Evolutionary conservation across 2,113 vertebrate species (phyloP).

Genomic region (Osmerus eperlanus): DNA sequence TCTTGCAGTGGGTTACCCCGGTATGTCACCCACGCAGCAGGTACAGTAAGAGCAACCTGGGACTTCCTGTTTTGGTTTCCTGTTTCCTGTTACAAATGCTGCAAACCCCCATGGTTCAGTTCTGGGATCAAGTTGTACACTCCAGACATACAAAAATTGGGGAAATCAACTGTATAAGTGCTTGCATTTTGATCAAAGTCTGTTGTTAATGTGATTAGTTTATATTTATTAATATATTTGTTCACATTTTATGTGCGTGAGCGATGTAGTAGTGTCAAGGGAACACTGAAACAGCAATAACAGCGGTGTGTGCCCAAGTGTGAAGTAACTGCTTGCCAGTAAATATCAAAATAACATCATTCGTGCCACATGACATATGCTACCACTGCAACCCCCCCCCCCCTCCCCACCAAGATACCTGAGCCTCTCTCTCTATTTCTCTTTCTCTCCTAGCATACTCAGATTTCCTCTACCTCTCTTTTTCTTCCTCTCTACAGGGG

Average conservation of each 20-base stretch:
- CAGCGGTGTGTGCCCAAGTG: conserved; percentile 49
- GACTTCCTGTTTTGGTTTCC: conserved; percentile 76
- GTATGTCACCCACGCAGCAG: conserved; percentile 68
- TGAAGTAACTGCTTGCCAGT: conserved; percentile 55
- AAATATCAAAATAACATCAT: conserved; percentile 61
- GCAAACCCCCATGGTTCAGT: conserved; percentile 22
- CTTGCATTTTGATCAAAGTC: background rate
- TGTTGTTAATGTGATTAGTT: conserved; percentile 38
- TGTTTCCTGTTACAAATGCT: conserved; percentile 69
- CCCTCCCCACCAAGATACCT: conserved; percentile 54
- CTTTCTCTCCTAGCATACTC: background rate
- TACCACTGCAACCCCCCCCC: conserved; percentile 40
- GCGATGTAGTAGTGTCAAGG: conserved; percentile 55
- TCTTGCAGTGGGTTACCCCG: conserved; percentile 65
- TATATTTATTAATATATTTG: conserved; percentile 44
- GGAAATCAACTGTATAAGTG: background rate
- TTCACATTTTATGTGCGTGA: conserved; percentile 45
- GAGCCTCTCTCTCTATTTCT: conserved; percentile 41
- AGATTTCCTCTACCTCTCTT: background rate
- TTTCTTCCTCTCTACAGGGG: conserved; percentile 37
- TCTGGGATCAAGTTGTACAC: conserved; percentile 23
- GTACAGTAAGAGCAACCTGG: conserved; percentile 69
- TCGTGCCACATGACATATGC: conserved; percentile 58
- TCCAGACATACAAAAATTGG: background rate
- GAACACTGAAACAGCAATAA: conserved; percentile 67